Conservation (phyloP, 2,888 invertebrate species). For the Fragum fragum region DNA sequence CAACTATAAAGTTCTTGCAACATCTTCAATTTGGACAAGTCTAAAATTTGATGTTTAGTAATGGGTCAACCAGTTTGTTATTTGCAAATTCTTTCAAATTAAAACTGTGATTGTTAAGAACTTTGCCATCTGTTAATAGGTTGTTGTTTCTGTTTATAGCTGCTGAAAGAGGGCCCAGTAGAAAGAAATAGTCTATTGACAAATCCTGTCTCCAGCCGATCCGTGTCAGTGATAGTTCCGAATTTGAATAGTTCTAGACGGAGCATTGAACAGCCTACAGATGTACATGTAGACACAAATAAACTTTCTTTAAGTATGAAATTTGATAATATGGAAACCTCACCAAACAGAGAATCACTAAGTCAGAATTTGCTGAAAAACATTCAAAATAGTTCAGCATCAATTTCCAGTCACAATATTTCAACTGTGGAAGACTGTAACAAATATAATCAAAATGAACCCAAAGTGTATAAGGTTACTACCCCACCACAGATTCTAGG, state of each 20-base stretch:
- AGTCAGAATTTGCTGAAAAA: neutral
- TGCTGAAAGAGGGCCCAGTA: conserved; percentile 65
- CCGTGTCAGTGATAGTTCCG: conserved; percentile 71
- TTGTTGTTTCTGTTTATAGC: conserved; percentile 52
- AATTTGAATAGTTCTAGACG: conserved; percentile 5
- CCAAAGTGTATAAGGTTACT: neutral
- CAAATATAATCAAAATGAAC: neutral
- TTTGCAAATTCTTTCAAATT: no score
- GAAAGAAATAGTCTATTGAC: conserved; percentile 26
- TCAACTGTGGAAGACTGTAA: neutral
- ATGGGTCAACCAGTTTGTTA: no score
- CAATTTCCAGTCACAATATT: conserved; percentile 1
- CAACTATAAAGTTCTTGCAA: no score
- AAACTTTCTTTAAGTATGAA: neutral
- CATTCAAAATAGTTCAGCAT: neutral
- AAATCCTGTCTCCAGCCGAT: conserved; percentile 24
- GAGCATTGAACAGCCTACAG: neutral
- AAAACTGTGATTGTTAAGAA: no score
- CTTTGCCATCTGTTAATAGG: no score
- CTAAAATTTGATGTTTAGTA: no score
- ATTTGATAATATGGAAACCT: neutral
- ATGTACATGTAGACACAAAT: neutral
- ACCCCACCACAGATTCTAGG: conserved; percentile 26
- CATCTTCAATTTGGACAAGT: no score
- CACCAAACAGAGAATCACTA: neutral